phyloP scores from a whole-genome alignment of 2,797 vertebrate species.

The Mormyrops boulengeri region DNA sequence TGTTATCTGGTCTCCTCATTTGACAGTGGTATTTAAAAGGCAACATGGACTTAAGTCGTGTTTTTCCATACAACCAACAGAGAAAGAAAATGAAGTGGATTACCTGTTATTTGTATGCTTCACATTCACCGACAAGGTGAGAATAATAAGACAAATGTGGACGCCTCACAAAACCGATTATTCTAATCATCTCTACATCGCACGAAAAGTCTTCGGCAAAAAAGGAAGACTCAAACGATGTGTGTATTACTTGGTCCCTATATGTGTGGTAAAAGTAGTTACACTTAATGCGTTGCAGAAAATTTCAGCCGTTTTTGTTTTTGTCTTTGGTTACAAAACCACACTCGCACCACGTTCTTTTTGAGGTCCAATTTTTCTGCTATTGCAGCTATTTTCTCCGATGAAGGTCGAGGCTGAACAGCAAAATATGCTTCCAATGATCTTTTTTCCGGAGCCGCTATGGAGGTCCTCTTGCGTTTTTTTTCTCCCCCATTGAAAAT shows the following conservation, averaged over 20 bases:
- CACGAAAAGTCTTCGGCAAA: conserved; percentile 53
- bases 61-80: conserved; percentile 37
- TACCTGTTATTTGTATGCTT: conserved; percentile 74
- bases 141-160: conserved; percentile 55
- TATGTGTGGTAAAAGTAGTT: conserved; percentile 61
- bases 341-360: conserved; percentile 98
- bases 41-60: conserved; percentile 5
- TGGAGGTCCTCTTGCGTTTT: conserved; percentile 97
- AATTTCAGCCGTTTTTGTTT: conserved; percentile 98
- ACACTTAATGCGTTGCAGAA: conserved; percentile 73
- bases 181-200: conserved; percentile 49
- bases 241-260: conserved; percentile 71
- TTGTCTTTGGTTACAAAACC: conserved; percentile 99
- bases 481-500: conserved; percentile 93
- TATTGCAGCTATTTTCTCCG: conserved; percentile 97
- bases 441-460: conserved; percentile 90
- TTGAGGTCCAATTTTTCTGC: conserved; percentile 97
- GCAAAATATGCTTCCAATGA: conserved; percentile 95
- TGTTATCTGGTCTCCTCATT: conserved; percentile 35
- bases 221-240: conserved; percentile 58
- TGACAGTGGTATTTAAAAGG: conserved; percentile 31
- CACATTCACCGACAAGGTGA: conserved; percentile 75
- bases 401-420: conserved; percentile 88
- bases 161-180: conserved; percentile 56
- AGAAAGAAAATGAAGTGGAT: conserved; percentile 46